These are phyloP conservation scores for Tympanuchus pallidicinctus DNA, from an alignment of 2,113 vertebrate genomes.

Conservation along the genomic window DNA sequence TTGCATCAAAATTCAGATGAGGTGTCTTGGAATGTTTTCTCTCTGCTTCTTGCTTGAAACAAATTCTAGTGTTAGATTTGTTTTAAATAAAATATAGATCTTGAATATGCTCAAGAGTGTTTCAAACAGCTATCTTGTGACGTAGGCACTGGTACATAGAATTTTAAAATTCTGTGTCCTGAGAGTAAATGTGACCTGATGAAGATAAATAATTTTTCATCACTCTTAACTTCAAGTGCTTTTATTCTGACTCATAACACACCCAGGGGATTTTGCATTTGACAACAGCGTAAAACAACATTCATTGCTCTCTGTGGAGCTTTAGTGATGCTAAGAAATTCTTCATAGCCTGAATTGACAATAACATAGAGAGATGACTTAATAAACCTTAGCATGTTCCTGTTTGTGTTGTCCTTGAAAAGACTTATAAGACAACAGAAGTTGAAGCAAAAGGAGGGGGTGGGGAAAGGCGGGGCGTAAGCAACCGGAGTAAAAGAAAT, in stretches of 20 bases:
- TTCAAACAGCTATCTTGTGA: neutral
- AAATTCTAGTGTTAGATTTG: neutral
- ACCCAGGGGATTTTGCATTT: conserved; percentile 74
- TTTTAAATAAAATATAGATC: neutral
- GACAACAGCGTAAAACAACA: conserved; percentile 72
- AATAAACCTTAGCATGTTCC: conserved; percentile 77
- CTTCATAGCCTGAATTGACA: conserved; percentile 76
- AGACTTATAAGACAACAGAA: conserved; percentile 55
- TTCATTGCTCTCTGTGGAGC: conserved; percentile 76
- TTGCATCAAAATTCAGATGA: neutral
- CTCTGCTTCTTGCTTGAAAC: neutral
- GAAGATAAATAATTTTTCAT: conserved; percentile 56
- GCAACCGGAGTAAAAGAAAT: neutral
- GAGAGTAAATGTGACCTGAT: conserved; percentile 22
- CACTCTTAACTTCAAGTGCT: conserved; percentile 62
- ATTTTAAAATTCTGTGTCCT: conserved; percentile 40
- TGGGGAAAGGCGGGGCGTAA: neutral
- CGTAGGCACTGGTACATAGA: conserved; percentile 4
- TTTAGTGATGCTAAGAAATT: conserved; percentile 75
- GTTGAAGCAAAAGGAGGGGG: conserved; percentile 57
- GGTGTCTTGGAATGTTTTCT: neutral
- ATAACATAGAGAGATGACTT: conserved; percentile 79
- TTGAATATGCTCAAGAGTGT: neutral
- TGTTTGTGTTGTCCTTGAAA: conserved; percentile 64
- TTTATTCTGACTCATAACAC: conserved; percentile 69